Percentiles rank a stretch among this genome's conserved stretches.
Conservation (phyloP, 1,140 invertebrate genomes). For the Maconellicoccus hirsutus region DNA sequence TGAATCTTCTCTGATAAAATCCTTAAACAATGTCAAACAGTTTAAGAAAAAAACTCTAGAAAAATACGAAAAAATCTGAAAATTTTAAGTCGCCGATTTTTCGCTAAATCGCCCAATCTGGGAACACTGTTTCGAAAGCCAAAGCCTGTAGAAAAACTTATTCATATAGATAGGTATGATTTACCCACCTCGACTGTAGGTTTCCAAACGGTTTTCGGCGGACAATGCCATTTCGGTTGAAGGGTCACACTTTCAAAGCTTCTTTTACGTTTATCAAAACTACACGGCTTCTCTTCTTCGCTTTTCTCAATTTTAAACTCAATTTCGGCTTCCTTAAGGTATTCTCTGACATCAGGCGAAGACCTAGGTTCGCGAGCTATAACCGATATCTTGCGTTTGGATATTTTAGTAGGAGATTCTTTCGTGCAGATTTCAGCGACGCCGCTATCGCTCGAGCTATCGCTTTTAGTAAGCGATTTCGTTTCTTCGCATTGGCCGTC, state of each 20-base stretch:
- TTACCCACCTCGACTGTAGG: slow-evolving; percentile 53
- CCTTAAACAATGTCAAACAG: too few species aligned
- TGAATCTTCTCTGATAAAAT: too few species aligned
- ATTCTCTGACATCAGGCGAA: slow-evolving; percentile 34
- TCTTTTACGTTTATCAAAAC: slow-evolving; percentile 30
- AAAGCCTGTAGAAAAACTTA: too few species aligned
- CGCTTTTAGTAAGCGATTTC: slow-evolving; percentile 6
- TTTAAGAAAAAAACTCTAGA: too few species aligned
- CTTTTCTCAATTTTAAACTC: slow-evolving; percentile 28
- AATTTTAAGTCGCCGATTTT: too few species aligned
- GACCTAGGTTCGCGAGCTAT: slow-evolving; percentile 28
- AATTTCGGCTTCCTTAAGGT: slow-evolving; percentile 29
- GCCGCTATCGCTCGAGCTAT: slow-evolving; percentile 9
- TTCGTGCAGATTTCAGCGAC: slow-evolving; percentile 34
- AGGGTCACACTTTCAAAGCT: slow-evolving; percentile 37
- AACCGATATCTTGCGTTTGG: slow-evolving; percentile 33
- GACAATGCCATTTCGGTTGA: slow-evolving; percentile 52
- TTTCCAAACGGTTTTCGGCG: slow-evolving; percentile 70
- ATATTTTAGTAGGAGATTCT: slow-evolving; percentile 38
- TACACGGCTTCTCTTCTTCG: slow-evolving; percentile 32
- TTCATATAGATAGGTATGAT: too few species aligned
- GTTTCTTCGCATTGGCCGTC: not conserved
- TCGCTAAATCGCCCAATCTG: too few species aligned
- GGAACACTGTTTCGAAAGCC: too few species aligned
- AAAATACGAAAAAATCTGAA: too few species aligned